Conservation (phyloP, 2,888 invertebrate genomes). For the Peribatodes rhomboidaria region DNA sequence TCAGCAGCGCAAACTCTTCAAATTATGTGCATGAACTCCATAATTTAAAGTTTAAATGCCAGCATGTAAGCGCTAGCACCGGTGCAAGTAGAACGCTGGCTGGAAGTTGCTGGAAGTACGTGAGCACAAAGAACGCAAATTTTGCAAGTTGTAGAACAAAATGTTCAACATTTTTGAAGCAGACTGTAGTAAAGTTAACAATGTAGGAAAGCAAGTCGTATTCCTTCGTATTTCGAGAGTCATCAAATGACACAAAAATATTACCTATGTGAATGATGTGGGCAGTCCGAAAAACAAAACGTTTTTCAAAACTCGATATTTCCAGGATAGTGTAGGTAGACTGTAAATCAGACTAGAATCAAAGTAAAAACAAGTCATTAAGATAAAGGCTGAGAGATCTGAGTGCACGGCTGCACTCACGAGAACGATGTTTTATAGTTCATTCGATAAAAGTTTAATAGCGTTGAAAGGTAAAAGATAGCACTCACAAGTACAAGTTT, state of each 20-base stretch:
- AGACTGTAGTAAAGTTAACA: too few species aligned
- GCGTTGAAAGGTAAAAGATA: slow-evolving; percentile 1
- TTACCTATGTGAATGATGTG: too few species aligned
- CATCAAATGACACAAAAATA: too few species aligned
- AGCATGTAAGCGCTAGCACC: background rate
- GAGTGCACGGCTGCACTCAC: slow-evolving; percentile 10
- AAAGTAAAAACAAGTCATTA: slow-evolving; percentile 12
- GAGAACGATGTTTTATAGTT: slow-evolving; percentile 19
- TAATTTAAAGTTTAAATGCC: slow-evolving; percentile 22
- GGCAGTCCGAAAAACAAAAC: too few species aligned
- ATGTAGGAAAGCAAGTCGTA: too few species aligned
- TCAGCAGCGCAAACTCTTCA: slow-evolving; percentile 2
- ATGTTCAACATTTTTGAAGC: too few species aligned
- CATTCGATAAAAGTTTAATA: slow-evolving; percentile 11
- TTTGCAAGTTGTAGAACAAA: slow-evolving; percentile 13
- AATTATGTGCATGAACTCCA: background rate
- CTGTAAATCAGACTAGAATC: too few species aligned
- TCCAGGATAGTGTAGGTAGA: background rate
- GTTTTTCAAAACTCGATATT: background rate
- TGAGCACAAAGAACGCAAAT: slow-evolving; percentile 4
- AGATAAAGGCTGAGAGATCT: slow-evolving; percentile 9
- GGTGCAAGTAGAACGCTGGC: background rate
- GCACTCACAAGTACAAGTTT: background rate
- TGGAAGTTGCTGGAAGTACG: background rate
- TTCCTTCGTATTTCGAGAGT: too few species aligned